Conservation (phyloP, 30 jellyfish, hydroid and myxozoan species). For the Aurelia aurita complex sp. Pacific region DNA sequence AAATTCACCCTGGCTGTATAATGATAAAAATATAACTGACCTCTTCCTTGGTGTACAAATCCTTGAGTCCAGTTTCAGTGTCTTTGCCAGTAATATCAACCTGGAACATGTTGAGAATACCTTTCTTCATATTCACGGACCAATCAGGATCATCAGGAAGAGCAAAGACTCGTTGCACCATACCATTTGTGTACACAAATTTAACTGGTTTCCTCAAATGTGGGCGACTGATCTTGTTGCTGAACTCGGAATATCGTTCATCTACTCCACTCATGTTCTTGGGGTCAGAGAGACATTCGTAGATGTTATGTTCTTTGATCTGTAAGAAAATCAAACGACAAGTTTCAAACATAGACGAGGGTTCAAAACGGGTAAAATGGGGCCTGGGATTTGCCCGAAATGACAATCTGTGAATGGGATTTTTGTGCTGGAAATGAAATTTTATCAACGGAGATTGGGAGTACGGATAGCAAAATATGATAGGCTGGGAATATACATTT, state of each 20-base stretch:
- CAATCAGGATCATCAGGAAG: constrained; percentile 62
- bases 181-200: constrained; percentile 64
- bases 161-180: constrained; percentile 54
- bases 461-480: no score
- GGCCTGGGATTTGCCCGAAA: background rate
- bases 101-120: constrained; percentile 66
- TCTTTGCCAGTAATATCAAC: constrained; percentile 77
- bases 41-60: constrained; percentile 73
- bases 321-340: background rate
- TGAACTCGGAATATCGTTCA: constrained; percentile 23
- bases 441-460: no score
- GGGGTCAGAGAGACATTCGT: constrained; percentile 73
- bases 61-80: constrained; percentile 60
- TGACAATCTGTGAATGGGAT: background rate
- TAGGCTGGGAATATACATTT: no score
- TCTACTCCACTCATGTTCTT: constrained; percentile 41
- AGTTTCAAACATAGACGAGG: background rate
- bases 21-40: constrained; percentile 1
- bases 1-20: no score
- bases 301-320: constrained; percentile 46
- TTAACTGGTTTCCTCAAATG: constrained; percentile 55
- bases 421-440: no score
- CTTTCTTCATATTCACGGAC: constrained; percentile 77
- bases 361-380: background rate
- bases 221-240: constrained; percentile 33